phyloP scores from a whole-genome alignment of 2,797 vertebrate genomes.

The Malacoraja senta region DNA sequence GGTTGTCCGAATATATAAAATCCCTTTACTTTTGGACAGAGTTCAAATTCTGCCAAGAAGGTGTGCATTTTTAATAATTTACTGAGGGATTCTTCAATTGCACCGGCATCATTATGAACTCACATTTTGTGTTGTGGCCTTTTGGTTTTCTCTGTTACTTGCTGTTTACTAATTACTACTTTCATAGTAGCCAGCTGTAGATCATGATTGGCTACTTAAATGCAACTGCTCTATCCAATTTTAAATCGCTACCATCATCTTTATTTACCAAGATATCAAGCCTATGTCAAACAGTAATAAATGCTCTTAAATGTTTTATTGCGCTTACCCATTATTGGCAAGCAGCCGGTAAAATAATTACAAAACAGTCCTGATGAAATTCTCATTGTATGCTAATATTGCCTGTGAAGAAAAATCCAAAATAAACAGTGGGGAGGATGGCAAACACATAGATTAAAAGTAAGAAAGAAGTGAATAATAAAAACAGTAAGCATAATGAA shows the following conservation, averaged over 20 bases:
- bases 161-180: conserved; percentile 4
- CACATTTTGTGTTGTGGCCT: background rate
- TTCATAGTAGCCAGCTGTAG: background rate
- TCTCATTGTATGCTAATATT: background rate
- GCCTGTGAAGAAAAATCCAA: background rate
- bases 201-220: conserved; percentile 10
- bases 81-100: background rate
- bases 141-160: background rate
- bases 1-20: background rate
- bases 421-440: too few relatives aligned
- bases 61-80: background rate
- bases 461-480: background rate
- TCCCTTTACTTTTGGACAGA: background rate
- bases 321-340: background rate
- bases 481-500: background rate
- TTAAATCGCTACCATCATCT: background rate
- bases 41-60: background rate
- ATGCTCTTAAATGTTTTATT: background rate
- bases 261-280: background rate
- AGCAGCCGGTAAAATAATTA: background rate
- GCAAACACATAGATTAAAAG: background rate
- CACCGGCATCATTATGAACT: background rate
- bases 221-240: background rate
- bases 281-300: background rate
- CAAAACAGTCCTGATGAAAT: background rate